These are phyloP conservation scores for Aurelia sp. DNA, from an alignment of 30 jellyfish, hydroid and myxozoan genomes.

Conservation along the genomic window DNA sequence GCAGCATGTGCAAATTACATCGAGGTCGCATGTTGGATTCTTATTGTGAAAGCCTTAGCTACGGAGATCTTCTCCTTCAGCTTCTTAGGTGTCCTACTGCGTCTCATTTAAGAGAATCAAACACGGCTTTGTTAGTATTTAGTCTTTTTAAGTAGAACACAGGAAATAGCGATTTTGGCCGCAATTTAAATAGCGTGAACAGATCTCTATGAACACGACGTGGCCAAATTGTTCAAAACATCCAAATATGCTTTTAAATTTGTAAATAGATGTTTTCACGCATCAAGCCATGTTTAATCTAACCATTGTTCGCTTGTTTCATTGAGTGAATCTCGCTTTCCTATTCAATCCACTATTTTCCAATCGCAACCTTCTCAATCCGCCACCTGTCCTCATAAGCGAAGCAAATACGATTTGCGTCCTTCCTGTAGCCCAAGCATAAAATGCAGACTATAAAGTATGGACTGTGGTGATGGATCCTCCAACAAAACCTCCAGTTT, in stretches of 20 bases:
- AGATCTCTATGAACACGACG: conserved; percentile 39
- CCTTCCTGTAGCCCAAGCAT: background rate
- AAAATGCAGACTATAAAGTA: no score
- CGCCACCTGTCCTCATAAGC: conserved; percentile 77
- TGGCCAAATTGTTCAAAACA: conserved; percentile 28
- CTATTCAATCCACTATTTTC: conserved; percentile 16
- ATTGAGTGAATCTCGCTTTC: conserved; percentile 60
- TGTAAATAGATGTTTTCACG: conserved; percentile 59
- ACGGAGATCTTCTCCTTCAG: background rate
- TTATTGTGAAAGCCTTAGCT: conserved; percentile 3
- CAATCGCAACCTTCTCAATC: conserved; percentile 42
- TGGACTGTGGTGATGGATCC: no score
- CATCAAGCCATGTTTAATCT: conserved; percentile 62
- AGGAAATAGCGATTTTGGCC: conserved; percentile 51
- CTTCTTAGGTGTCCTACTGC: conserved; percentile 10
- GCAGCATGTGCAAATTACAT: conserved; percentile 3
- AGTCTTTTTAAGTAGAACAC: conserved; percentile 26
- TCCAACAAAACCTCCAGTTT: no score
- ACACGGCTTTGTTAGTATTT: conserved; percentile 11
- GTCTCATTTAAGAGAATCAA: conserved; percentile 25
- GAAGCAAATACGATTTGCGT: conserved; percentile 48
- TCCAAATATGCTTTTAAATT: conserved; percentile 58
- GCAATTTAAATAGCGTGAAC: conserved; percentile 30
- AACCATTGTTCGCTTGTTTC: conserved; percentile 69
- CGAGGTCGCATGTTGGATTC: conserved; percentile 3